Percentiles rank a stretch among this genome's conserved stretches.
phyloP scores from a whole-genome alignment of 2,888 invertebrate species.

The Stenodera caucasica region DNA sequence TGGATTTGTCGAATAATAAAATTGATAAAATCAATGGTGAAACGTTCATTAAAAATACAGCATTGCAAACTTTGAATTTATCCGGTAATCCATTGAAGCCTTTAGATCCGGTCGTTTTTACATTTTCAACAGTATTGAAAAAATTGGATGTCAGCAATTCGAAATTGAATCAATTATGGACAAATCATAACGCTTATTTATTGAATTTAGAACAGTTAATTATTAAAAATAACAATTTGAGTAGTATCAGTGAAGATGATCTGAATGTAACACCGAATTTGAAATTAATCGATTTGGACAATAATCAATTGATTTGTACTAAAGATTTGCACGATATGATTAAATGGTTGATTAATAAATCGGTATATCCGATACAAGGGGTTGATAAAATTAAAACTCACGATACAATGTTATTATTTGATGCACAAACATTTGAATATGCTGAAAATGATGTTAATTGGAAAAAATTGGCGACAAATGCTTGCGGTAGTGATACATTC shows the following conservation, averaged over 20 bases:
- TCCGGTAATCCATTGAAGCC: constrained; percentile 70
- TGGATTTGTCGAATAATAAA: constrained; percentile 74
- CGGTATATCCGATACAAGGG: constrained; percentile 59
- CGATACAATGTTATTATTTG: constrained; percentile 26
- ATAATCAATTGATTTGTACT: constrained; percentile 71
- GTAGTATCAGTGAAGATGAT: constrained; percentile 62
- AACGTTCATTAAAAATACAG: constrained; percentile 68
- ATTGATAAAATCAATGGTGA: constrained; percentile 64
- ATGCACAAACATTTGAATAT: constrained; percentile 17
- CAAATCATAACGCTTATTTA: constrained; percentile 43
- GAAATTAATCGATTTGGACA: constrained; percentile 63
- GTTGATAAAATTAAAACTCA: constrained; percentile 31
- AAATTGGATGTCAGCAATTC: constrained; percentile 73
- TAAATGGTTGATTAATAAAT: constrained; percentile 63
- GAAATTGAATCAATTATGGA: constrained; percentile 68
- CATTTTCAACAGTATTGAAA: constrained; percentile 63
- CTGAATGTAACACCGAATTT: constrained; percentile 62
- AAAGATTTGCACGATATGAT: constrained; percentile 69
- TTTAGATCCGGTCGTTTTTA: constrained; percentile 69
- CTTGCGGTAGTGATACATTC: constrained; percentile 6
- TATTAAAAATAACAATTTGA: constrained; percentile 63
- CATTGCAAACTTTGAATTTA: constrained; percentile 68
- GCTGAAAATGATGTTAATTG: constrained; percentile 17
- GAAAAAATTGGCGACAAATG: constrained; percentile 19
- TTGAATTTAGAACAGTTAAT: constrained; percentile 56